phyloP scores from a whole-genome alignment of 2,797 vertebrate species.

The Falco berigora region DNA sequence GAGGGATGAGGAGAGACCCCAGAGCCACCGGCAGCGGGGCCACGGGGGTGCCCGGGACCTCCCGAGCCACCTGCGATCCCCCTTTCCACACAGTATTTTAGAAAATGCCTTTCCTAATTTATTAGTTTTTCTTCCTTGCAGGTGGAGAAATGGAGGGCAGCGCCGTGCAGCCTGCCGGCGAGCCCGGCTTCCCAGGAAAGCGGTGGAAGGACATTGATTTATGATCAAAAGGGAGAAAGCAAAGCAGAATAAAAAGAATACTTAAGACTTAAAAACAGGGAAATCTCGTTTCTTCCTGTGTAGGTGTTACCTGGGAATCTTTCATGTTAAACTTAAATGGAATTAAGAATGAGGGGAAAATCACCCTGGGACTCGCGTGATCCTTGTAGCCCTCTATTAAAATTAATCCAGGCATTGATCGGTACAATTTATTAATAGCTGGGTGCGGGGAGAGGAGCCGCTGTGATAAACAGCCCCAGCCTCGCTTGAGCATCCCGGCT shows the following conservation, averaged over 20 bases:
- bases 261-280: slow-evolving; percentile 21
- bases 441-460: slow-evolving; percentile 4
- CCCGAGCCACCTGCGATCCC: fast-evolving
- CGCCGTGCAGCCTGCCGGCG: not conserved
- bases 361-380: slow-evolving; percentile 57
- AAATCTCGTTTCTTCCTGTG: slow-evolving; percentile 26
- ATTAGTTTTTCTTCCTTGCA: not conserved
- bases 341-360: slow-evolving; percentile 81
- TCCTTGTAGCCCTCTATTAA: slow-evolving; percentile 81
- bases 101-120: not conserved
- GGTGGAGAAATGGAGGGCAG: not conserved
- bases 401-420: slow-evolving; percentile 83
- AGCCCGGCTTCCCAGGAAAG: not conserved
- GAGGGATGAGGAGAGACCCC: not conserved
- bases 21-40: not conserved
- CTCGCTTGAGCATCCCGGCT: not conserved
- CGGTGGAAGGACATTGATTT: slow-evolving; percentile 42
- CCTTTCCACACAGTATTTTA: fast-evolving
- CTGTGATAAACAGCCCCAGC: slow-evolving; percentile 55
- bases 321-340: slow-evolving; percentile 84
- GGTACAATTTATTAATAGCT: slow-evolving; percentile 80
- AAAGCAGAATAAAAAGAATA: slow-evolving; percentile 66
- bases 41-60: not conserved
- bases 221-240: slow-evolving; percentile 57
- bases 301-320: slow-evolving; percentile 70